phyloP scores from a whole-genome alignment of 1,140 invertebrate species.

The Geopemphigus sp. region DNA sequence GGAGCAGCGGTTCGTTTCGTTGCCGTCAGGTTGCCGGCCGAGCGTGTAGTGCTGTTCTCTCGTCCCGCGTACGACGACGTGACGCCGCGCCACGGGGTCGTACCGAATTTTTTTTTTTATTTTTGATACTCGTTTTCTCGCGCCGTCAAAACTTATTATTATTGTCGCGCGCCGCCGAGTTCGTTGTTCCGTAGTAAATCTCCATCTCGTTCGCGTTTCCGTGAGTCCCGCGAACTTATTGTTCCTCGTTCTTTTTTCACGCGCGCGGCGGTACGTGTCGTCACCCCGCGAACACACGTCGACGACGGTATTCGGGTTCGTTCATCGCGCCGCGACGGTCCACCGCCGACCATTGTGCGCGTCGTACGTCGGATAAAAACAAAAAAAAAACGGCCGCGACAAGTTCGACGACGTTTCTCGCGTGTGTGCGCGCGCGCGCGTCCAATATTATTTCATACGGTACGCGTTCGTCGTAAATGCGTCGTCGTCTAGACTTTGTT shows the following conservation, averaged over 20 bases:
- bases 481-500: neutral
- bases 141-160: neutral
- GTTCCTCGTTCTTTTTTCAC: too few species aligned
- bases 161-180: neutral
- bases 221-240: too few species aligned
- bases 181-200: too few species aligned
- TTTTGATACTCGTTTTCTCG: neutral
- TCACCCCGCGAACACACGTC: too few species aligned
- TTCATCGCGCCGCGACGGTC: too few species aligned
- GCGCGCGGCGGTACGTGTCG: too few species aligned
- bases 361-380: neutral
- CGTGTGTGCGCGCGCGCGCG: neutral
- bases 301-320: too few species aligned
- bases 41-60: constrained; percentile 26
- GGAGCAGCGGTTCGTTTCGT: constrained; percentile 10
- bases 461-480: neutral
- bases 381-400: neutral
- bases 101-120: too few species aligned
- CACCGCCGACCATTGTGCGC: neutral
- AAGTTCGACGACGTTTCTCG: neutral
- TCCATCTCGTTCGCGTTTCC: too few species aligned
- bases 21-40: constrained; percentile 45
- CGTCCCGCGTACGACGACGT: constrained; percentile 26
- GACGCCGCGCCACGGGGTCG: too few species aligned
- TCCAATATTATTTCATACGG: neutral